phyloP scores from a whole-genome alignment of 2,113 vertebrate species.

The Cichladusa arquata region DNA sequence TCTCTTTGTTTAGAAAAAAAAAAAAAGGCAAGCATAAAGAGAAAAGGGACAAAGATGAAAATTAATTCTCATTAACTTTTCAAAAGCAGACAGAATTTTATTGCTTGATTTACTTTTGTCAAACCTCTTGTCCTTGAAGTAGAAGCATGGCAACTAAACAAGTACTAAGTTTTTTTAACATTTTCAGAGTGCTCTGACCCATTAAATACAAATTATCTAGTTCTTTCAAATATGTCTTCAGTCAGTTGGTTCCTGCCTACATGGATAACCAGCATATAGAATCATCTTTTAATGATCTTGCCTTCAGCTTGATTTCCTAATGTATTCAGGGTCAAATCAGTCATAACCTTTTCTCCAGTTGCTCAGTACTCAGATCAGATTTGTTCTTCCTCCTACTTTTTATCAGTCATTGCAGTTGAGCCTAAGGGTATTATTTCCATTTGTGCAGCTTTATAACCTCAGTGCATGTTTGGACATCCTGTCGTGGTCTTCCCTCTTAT shows the following conservation, averaged over 20 bases:
- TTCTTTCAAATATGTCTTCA: background rate
- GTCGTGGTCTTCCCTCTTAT: background rate
- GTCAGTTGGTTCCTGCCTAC: background rate
- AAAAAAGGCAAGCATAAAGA: background rate
- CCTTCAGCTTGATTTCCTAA: slow-evolving; percentile 14
- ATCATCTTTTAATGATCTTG: background rate
- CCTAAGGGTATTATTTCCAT: background rate
- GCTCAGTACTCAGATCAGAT: background rate
- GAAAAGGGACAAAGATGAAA: background rate
- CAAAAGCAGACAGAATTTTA: background rate
- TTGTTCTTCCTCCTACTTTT: background rate
- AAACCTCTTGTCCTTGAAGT: background rate
- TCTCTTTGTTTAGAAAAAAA: background rate
- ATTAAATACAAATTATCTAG: background rate
- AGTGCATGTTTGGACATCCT: background rate
- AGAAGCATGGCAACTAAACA: background rate
- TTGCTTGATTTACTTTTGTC: background rate
- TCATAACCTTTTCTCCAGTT: background rate
- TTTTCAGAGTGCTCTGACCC: background rate
- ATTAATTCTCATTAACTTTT: background rate
- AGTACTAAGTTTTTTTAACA: background rate
- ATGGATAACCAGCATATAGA: background rate
- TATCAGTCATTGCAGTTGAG: background rate
- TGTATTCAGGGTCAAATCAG: slow-evolving; percentile 7
- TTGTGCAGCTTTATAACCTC: background rate